Percentiles rank a stretch among this genome's conserved stretches.
Evolutionary conservation across 2,888 invertebrate species (phyloP).

Genomic region (Mesodorylaimus sp.): DNA sequence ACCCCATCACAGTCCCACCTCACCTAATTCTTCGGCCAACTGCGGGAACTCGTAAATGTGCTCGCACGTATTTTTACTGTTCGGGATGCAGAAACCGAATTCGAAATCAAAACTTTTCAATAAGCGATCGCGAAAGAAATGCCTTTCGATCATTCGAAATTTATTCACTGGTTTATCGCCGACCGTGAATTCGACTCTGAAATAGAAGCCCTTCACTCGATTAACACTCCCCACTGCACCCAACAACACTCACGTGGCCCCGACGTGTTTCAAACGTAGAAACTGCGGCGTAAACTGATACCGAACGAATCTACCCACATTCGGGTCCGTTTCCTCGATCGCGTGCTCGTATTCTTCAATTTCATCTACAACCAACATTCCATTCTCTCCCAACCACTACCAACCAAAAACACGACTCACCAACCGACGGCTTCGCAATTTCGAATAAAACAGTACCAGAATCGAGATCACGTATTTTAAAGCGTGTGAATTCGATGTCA

Average conservation of each 20-base stretch:
- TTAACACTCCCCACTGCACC: background rate
- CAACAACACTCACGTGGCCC: constrained; percentile 63
- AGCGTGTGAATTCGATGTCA: constrained; percentile 91
- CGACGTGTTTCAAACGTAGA: constrained; percentile 80
- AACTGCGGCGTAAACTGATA: constrained; percentile 98
- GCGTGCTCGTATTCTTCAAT: constrained; percentile 13
- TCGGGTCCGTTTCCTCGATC: constrained; percentile 35
- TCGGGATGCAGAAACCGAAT: constrained; percentile 96
- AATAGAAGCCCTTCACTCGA: too few species aligned
- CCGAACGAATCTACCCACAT: constrained; percentile 86
- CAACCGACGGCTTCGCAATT: constrained; percentile 56
- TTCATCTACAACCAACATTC: constrained; percentile 5
- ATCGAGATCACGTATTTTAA: constrained; percentile 80
- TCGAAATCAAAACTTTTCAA: constrained; percentile 97
- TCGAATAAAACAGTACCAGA: constrained; percentile 74
- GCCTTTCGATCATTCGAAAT: constrained; percentile 94
- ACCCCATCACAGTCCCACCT: constrained; percentile 29
- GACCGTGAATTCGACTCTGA: constrained; percentile 84
- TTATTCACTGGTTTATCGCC: constrained; percentile 72
- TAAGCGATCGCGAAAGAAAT: constrained; percentile 76
- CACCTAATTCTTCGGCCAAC: constrained; percentile 64
- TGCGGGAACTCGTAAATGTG: constrained; percentile 96
- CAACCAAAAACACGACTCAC: background rate
- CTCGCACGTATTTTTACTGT: constrained; percentile 89
- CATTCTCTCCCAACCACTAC: background rate